Conservation (phyloP, 23 tunicate species). For the Corella eumyota region DNA sequence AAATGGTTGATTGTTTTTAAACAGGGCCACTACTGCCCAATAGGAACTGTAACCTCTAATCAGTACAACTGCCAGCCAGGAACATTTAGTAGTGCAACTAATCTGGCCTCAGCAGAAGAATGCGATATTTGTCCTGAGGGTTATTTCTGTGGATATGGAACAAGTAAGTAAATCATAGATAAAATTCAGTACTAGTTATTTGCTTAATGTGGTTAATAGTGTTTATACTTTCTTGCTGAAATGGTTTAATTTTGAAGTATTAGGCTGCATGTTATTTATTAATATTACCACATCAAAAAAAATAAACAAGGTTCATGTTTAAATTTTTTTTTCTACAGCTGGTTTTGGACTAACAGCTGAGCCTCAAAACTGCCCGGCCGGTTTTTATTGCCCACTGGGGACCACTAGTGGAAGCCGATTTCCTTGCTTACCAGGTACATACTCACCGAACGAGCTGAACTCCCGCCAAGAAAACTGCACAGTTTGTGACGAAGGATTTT, state of each 20-base stretch:
- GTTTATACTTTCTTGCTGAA: too few relatives aligned
- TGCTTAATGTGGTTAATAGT: neutral
- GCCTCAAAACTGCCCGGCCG: constrained; percentile 40
- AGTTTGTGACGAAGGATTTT: constrained; percentile 64
- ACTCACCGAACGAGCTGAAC: constrained; percentile 31
- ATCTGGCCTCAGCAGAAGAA: constrained; percentile 41
- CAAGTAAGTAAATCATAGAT: constrained; percentile 31
- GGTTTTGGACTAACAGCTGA: constrained; percentile 32
- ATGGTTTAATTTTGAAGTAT: too few relatives aligned
- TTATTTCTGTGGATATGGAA: constrained; percentile 57
- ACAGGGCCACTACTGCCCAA: constrained; percentile 90
- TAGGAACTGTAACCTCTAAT: constrained; percentile 51
- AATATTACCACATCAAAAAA: too few relatives aligned
- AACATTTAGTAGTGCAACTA: constrained; percentile 36
- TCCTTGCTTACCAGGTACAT: constrained; percentile 94
- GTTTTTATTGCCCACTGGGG: constrained; percentile 64
- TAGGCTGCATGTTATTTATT: too few relatives aligned
- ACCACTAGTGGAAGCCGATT: constrained; percentile 29
- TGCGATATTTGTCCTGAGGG: constrained; percentile 85
- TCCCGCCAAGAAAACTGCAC: constrained; percentile 44
- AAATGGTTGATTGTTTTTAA: too few relatives aligned
- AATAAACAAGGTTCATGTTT: too few relatives aligned
- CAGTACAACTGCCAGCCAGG: constrained; percentile 93
- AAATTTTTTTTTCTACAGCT: constrained; percentile 16
- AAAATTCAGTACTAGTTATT: neutral